These are phyloP conservation scores for Nomada fucata DNA, from an alignment of 2,888 invertebrate species.

Conservation along the genomic window DNA sequence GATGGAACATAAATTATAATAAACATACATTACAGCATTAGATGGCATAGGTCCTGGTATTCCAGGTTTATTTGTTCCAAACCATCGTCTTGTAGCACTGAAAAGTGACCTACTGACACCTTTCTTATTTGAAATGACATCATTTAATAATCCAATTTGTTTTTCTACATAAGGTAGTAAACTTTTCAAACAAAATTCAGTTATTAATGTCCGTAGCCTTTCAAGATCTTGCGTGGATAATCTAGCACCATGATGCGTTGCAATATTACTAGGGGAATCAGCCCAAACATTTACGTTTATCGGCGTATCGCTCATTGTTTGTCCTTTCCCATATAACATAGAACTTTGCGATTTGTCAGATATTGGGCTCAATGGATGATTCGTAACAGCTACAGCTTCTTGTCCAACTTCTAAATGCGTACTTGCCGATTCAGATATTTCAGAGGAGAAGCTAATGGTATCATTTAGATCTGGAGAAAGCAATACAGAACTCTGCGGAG, in stretches of 20 bases:
- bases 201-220: constrained; percentile 92
- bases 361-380: constrained; percentile 91
- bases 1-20: constrained; percentile 18
- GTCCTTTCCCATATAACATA: constrained; percentile 46
- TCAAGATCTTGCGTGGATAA: constrained; percentile 94
- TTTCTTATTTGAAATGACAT: constrained; percentile 93
- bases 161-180: constrained; percentile 96
- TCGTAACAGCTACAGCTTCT: constrained; percentile 85
- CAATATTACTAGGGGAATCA: constrained; percentile 85
- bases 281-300: constrained; percentile 87
- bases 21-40: constrained; percentile 91
- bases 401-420: constrained; percentile 84
- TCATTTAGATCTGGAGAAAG: constrained; percentile 78
- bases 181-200: constrained; percentile 94
- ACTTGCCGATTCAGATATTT: constrained; percentile 72
- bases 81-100: constrained; percentile 98
- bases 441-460: constrained; percentile 77
- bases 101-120: constrained; percentile 96
- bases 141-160: constrained; percentile 92
- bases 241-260: constrained; percentile 89
- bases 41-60: constrained; percentile 87
- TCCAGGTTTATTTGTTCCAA: constrained; percentile 95
- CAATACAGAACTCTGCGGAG: constrained; percentile 75
- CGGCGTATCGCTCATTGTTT: constrained; percentile 70
- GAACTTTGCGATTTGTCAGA: constrained; percentile 84